These are phyloP conservation scores for Macroramphosus scolopax DNA, from an alignment of 2,797 vertebrate species.

Conservation along the genomic window DNA sequence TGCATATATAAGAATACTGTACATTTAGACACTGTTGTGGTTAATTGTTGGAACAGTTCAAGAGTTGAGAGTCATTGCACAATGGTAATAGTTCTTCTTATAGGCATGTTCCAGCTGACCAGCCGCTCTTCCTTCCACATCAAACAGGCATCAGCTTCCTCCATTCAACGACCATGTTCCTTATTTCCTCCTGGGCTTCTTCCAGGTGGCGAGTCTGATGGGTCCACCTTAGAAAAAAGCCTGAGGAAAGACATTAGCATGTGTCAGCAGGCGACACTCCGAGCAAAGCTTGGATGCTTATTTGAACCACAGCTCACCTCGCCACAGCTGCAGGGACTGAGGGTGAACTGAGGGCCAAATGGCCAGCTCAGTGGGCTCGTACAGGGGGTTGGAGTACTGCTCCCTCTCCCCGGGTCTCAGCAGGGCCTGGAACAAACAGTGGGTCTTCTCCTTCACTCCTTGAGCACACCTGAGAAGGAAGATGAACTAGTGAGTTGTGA, in stretches of 20 bases:
- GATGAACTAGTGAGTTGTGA: background rate
- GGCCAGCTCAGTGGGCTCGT: slow-evolving; percentile 75
- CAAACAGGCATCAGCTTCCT: slow-evolving; percentile 27
- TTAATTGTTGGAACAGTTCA: background rate
- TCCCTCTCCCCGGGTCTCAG: slow-evolving; percentile 62
- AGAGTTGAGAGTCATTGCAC: slow-evolving; percentile 4
- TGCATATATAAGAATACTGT: slow-evolving; percentile 11
- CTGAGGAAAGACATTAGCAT: slow-evolving; percentile 53
- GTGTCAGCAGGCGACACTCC: background rate
- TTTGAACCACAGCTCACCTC: slow-evolving; percentile 68
- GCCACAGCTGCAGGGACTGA: slow-evolving; percentile 87
- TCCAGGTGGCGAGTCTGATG: slow-evolving; percentile 73
- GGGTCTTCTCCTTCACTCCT: slow-evolving; percentile 80
- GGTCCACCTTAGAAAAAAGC: slow-evolving; percentile 86
- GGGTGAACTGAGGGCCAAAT: slow-evolving; percentile 91
- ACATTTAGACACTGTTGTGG: slow-evolving; percentile 20
- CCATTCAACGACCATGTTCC: slow-evolving; percentile 71
- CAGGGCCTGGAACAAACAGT: slow-evolving; percentile 84
- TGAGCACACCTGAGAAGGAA: slow-evolving; percentile 70
- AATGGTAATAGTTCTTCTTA: slow-evolving; percentile 6
- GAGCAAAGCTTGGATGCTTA: background rate
- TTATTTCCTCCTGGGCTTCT: slow-evolving; percentile 74
- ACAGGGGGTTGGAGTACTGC: slow-evolving; percentile 80
- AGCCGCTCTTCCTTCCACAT: background rate
- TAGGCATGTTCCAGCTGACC: slow-evolving; percentile 9